Base-by-base conservation (phyloP, 2,888 invertebrate genomes). In the Omphaloscelis lunosa region DNA sequence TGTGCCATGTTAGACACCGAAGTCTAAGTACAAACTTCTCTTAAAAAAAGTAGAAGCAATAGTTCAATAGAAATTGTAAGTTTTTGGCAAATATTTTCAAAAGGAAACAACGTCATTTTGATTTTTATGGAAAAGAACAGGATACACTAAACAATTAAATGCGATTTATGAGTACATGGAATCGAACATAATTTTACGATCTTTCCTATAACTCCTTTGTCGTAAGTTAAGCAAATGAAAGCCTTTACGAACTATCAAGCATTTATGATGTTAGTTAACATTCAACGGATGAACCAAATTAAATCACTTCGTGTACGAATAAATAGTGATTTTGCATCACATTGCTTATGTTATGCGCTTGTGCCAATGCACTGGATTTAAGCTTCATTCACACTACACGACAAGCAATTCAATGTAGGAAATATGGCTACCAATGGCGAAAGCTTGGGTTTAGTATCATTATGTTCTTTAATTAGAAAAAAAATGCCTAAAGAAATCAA, bases 271-370 rank as follows among this genome's bases (percentile, higher is more conserved):
- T 20, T 48, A 58, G 39, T 83, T 83, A 66, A 58, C 39, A 83
- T 83, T 76, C 82, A 65, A n/a, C 48, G 15, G 53, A 77, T 45
- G 72, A 84, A 71, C 76, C 80, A 72, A 85, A 79, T 85, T 84
- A 83, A 87, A 89, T 85, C 89, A 71, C 84, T 77, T 84, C 90
- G 90, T 88, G 88, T 86, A 74, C 80, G 75, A 83, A 87, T 89
- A 89, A 90, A 74, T 77, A 63, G 66, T 51, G 71, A 59, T 75
- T 82, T 77, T 72, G 51, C 76, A 80, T 84, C 29, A 34, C 61
- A 76, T 84, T 80, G 51, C 29, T n/a, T 65, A 56, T 75, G 48
- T 53, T 72, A 45, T 45, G 59, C 9, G 59, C 59, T 51, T 68
- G 27, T 61, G 67, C 20, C 59, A 68, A 56, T 71, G 41, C 11